Evolutionary conservation across 2,888 invertebrate species (phyloP), one percentile per base, ranked within the genome.

Genomic region (Latheticus oryzae): DNA sequence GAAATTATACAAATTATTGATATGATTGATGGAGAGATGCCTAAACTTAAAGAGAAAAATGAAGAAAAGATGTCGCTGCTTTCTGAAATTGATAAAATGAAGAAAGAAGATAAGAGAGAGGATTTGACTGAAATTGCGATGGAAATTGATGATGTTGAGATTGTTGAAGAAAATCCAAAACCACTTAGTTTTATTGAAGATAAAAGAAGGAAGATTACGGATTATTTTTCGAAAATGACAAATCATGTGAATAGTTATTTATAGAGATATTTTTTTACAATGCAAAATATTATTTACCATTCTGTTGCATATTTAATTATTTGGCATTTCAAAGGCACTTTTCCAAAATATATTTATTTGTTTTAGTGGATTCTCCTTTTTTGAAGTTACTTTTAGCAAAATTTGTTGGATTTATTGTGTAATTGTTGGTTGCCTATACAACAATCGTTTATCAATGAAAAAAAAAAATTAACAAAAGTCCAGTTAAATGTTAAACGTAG

Each of bases 11-110:
- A 62, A 35, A 52, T 73, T 30, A 68, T 73, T 16, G 68, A 72
- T 54, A 56, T 67, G 23, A 66, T 75, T 23, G 75, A 75, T 56
- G 72, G 70, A 1, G 66, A 65, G 37, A 54, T 51, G 5, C 60
- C 43, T 45, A 64, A 61, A 23, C 9, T 8, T 24, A 53, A 38
- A 56, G 61, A 37, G 21, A 28, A 13, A 5, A 33, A 16, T 28
- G 24, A 30, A 28, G 58, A 60, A 32, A 33, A 26, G n/a, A 57
- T 52, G 23, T 62, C 67, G 0, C 48, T 71, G 11, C 50, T 70
- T 12, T 57, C 62, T 12, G 60, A 63, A 40, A 42, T 68, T 32
- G 70, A 71, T 50, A 66, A 64, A 37, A 38, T 66, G 7, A 57
- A 59, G 42, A 60, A 37, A 52, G 21, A n/a, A 23, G 9, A 2